Base-by-base conservation (phyloP, 1,140 invertebrate genomes). In the Trichonephila clavipes region DNA sequence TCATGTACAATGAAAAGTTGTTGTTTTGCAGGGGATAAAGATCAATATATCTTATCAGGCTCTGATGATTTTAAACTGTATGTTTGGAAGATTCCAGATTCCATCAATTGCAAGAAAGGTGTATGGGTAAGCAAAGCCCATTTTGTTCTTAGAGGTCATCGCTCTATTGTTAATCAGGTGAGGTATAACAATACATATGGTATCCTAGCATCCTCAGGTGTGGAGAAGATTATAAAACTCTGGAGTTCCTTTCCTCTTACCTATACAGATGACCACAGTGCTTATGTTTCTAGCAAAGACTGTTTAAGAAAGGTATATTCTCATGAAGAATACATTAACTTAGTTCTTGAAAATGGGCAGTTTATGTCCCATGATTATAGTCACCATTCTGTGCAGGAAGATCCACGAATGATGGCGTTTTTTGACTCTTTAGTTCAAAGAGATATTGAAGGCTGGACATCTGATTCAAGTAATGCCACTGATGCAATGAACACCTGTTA, bases 1-100 rank as follows among this genome's bases (percentile, higher is more conserved):
- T 98, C 98, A 2, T 99, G 98, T 95, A 99, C 98, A 0, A 99
- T 99, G 98, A 99, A 99, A 96, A 99, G 98, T 94, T 99, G 98
- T 95, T 98, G 97, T 87, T 99, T 99, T 96, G 98, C 98, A n/a
- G 98, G 98, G 0, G 97, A 97, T 10, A 97, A 97, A 72, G 98
- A 99, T 95, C 94, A 99, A 96, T 98, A 97, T 95, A 97, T 99
- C 82, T 95, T 99, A 21, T 99, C 98, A 7, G 99, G 97, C 94
- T 99, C 98, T 0, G 99, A 99, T 96, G 98, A 99, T 96, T 99
- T 99, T 95, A 98, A 98, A 95, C 96, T 99, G 21, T 99, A 99
- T 96, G 97, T 99, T 96, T 99, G 98, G 98, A 97, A 97, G 95
- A 97, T 99, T 94, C 98, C 98, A 0, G 96, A 97, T 72, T 95